phyloP scores from a whole-genome alignment of 2,797 vertebrate species.

The Molossus molossus region DNA sequence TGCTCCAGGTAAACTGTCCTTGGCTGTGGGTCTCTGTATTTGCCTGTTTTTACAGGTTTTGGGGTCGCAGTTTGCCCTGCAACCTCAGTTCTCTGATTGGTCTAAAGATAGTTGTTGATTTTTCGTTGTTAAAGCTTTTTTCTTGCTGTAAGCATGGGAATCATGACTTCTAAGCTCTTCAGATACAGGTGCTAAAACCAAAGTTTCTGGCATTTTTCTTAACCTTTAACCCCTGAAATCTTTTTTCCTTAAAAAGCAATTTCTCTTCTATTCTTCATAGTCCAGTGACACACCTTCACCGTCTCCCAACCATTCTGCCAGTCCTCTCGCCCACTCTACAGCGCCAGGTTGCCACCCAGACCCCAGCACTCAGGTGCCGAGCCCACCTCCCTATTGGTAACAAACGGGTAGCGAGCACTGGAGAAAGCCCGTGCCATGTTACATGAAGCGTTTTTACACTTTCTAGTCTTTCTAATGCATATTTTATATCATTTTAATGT shows the following conservation, averaged over 20 bases:
- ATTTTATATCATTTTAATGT: neutral
- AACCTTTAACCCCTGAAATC: neutral
- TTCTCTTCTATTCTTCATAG: neutral
- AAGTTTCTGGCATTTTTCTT: slow-evolving; percentile 30
- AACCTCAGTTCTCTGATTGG: neutral
- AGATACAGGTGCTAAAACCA: neutral
- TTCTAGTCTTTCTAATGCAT: neutral
- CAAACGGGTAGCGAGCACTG: neutral
- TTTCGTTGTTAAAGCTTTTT: slow-evolving; percentile 11
- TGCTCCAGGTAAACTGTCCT: neutral
- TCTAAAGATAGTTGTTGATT: neutral
- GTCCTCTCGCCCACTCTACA: neutral
- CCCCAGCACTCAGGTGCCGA: neutral
- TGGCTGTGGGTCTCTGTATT: neutral
- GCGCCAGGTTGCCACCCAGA: neutral
- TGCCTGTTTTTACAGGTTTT: neutral
- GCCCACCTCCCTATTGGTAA: neutral
- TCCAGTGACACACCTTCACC: neutral
- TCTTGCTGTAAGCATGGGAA: neutral
- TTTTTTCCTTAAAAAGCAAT: neutral
- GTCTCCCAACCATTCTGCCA: neutral
- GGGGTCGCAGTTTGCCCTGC: neutral
- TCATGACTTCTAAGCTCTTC: neutral
- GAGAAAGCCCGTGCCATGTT: neutral
- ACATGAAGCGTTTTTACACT: neutral